Evolutionary conservation across 2,113 vertebrate genomes (phyloP).

Genomic region (Vanacampus margaritifer): DNA sequence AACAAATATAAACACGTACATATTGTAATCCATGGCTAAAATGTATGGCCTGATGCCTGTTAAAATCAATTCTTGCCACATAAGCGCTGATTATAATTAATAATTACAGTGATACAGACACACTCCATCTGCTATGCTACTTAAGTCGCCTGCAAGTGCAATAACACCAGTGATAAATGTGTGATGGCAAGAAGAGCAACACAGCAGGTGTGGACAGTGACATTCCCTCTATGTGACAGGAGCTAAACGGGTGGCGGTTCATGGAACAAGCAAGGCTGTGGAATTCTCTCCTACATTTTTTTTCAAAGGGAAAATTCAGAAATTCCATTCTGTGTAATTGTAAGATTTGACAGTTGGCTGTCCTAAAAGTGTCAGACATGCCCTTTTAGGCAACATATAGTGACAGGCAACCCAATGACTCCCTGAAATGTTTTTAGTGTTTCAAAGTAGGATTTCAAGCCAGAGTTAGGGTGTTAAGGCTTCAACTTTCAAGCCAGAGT

Average conservation of each 20-base stretch:
- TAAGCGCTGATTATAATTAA: conserved; percentile 43
- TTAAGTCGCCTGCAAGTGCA: conserved; percentile 2
- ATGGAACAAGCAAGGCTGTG: not conserved
- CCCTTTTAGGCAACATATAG: not conserved
- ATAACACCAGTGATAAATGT: conserved; percentile 32
- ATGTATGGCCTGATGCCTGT: not conserved
- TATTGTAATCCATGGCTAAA: not conserved
- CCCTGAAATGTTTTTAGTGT: not conserved
- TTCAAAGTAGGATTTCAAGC: not conserved
- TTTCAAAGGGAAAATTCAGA: not conserved
- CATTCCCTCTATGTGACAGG: conserved; percentile 20
- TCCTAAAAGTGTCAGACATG: not conserved
- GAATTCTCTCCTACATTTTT: conserved; percentile 3
- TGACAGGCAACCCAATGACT: not conserved
- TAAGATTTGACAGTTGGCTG: not conserved
- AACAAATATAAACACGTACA: not conserved
- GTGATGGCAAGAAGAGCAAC: conserved; percentile 20
- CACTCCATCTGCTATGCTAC: conserved; percentile 17
- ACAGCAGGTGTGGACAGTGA: conserved; percentile 56
- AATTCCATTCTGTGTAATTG: not conserved
- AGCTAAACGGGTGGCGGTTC: conserved; percentile 41
- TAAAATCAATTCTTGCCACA: conserved; percentile 39
- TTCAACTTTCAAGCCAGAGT: not conserved
- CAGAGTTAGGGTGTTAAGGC: not conserved
- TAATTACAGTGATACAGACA: conserved; percentile 9